Evolutionary conservation across 2,888 invertebrate genomes (phyloP).

Genomic region (Netelia melanura): DNA sequence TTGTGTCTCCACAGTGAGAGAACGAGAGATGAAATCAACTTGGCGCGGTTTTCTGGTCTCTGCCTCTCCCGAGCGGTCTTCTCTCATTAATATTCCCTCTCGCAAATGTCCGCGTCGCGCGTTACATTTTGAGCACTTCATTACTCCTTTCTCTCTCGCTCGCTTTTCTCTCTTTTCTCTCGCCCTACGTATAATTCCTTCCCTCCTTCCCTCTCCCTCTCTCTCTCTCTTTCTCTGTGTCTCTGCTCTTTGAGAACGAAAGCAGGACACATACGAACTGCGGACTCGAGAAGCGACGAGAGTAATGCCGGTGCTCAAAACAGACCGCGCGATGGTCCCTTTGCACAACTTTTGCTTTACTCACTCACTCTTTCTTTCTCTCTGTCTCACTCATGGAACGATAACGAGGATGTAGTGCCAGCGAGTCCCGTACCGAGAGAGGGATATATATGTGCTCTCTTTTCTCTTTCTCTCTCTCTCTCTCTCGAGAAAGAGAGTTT

Average conservation of each 20-base stretch:
- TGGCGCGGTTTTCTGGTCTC: background rate
- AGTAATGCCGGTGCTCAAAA: slow-evolving; percentile 60
- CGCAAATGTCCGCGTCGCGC: slow-evolving; percentile 64
- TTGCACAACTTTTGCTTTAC: slow-evolving; percentile 37
- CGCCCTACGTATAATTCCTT: slow-evolving; percentile 45
- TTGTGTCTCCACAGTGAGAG: slow-evolving; percentile 15
- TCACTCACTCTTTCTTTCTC: slow-evolving; percentile 33
- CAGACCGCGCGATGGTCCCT: slow-evolving; percentile 42
- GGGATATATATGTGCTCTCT: slow-evolving; percentile 5
- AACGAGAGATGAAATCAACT: slow-evolving; percentile 41
- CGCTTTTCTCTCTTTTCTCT: slow-evolving; percentile 22
- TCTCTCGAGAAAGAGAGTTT: slow-evolving; percentile 6
- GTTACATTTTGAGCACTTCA: slow-evolving; percentile 66
- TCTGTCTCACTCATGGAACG: slow-evolving; percentile 36
- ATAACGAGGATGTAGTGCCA: slow-evolving; percentile 63
- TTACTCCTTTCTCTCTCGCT: slow-evolving; percentile 43
- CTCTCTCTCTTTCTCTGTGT: too few species aligned
- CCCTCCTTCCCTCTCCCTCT: slow-evolving; percentile 26
- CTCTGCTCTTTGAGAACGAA: slow-evolving; percentile 48
- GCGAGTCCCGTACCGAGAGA: slow-evolving; percentile 41
- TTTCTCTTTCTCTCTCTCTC: slow-evolving; percentile 22
- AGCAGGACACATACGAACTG: slow-evolving; percentile 30
- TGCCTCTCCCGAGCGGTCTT: slow-evolving; percentile 22
- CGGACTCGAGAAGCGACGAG: slow-evolving; percentile 49
- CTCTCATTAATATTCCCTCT: slow-evolving; percentile 65